A percentile compares a stretch with the other conserved stretches of the same genome.
These are phyloP conservation scores for Benthosema pterotum DNA, from an alignment of 2,797 vertebrate species.

Conservation along the genomic window DNA sequence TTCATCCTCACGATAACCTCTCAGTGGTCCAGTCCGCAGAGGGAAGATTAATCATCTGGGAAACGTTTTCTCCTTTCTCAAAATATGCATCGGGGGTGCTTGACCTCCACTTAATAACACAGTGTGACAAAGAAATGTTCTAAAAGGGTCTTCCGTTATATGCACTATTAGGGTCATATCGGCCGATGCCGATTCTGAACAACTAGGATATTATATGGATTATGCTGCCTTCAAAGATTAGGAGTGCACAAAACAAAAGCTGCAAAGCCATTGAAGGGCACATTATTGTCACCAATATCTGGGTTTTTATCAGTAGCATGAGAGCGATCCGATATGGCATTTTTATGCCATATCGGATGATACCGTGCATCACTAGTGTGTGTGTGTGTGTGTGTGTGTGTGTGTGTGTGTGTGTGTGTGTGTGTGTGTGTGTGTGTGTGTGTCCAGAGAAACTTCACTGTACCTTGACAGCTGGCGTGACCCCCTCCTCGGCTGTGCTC, in stretches of 20 bases:
- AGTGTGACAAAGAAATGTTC: no score
- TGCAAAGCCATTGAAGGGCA: no score
- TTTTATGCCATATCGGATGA: no score
- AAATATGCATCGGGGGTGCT: slow-evolving; percentile 14
- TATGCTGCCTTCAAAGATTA: no score
- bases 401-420: slow-evolving; percentile 2
- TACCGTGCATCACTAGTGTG: background rate
- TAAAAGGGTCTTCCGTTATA: no score
- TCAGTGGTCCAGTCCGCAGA: slow-evolving; percentile 1
- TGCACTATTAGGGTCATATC: no score
- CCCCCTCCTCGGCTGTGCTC: slow-evolving; percentile 82
- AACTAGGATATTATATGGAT: no score
- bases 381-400: slow-evolving; percentile 2
- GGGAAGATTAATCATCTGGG: slow-evolving; percentile 14
- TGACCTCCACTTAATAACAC: background rate
- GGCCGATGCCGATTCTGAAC: no score
- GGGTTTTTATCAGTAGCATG: no score
- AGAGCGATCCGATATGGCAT: no score
- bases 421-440: background rate
- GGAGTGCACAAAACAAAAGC: no score
- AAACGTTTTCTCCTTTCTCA: slow-evolving; percentile 29
- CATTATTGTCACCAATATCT: background rate
- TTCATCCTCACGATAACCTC: background rate
- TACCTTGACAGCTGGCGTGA: slow-evolving; percentile 75
- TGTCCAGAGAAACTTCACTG: background rate